Base-by-base conservation (phyloP, 2,888 invertebrate genomes). In the Agriopis aurantiaria region DNA sequence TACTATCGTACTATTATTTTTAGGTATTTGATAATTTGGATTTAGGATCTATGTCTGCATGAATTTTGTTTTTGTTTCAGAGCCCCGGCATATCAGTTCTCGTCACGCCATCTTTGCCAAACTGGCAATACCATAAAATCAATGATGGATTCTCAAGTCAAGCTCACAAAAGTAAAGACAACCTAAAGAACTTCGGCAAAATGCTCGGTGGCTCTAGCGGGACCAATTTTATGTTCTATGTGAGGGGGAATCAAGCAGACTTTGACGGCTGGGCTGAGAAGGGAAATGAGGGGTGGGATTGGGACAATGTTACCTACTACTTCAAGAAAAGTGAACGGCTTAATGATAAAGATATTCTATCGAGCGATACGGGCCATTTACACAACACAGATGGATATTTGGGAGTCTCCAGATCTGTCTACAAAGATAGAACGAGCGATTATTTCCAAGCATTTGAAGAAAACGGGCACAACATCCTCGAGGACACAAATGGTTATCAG, bases 181-280 rank as follows among this genome's bases (percentile, higher is more conserved):
- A 88, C 23, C 80, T 77, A 51, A 69, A 82, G 95, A 96, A 96
- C 0, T 94, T 97, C 57, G 96, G 96, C 0, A 96, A 96, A 81
- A 95, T 95, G 58, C 86, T 96, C 17, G 97, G 97, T 0, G 97
- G 97, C 0, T 95, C 95, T 8, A 96, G 96, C 65, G 90, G 93
- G 0, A 90, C 96, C 2, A 97, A 97, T 82, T 96, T 95, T 59
- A 96, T 97, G 96, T 82, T 96, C 9, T 96, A 97, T 78, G 88
- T 96, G 0, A 90, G 96, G 76, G 97, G 97, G 0, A 96, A 96
- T 81, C 93, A 94, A 51, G 85, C 83, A 8, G 97, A 97, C 81
- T 97, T 95, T 80, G 82, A 94, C 0, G 90, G 95, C 67, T 88
- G 96, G 74, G 78, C 87, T 7, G 81, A 90, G 48, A 80, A 95